These are phyloP conservation scores for Amphiprion ocellaris DNA, from an alignment of 2,113 vertebrate genomes.

Conservation along the genomic window DNA sequence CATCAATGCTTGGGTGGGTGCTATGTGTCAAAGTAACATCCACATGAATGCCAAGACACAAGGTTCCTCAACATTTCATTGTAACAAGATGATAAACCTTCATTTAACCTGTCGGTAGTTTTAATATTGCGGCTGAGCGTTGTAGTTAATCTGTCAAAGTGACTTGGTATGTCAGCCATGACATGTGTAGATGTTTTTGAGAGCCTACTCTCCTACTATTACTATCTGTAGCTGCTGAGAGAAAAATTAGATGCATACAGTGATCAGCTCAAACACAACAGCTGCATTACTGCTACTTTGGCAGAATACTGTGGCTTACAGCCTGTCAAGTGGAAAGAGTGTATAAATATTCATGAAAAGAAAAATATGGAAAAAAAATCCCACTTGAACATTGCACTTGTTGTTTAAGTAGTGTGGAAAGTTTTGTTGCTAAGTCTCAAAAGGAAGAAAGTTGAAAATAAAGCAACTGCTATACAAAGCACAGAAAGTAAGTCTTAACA, in stretches of 20 bases:
- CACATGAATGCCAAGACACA: no score
- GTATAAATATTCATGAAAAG: conserved; percentile 43
- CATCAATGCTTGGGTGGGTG: no score
- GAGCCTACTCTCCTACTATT: neutral
- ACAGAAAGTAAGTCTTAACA: neutral
- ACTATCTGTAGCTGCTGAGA: neutral
- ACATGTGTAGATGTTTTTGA: neutral
- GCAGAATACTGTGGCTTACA: conserved; percentile 25
- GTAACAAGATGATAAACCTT: no score
- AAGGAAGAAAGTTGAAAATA: neutral
- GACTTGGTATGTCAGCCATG: neutral
- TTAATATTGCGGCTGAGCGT: neutral
- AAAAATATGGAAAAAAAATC: conserved; percentile 10
- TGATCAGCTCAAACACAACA: neutral
- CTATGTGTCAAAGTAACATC: no score
- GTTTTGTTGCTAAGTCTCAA: neutral
- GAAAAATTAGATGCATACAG: neutral
- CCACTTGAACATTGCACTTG: neutral
- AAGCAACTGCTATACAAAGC: neutral
- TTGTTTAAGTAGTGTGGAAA: neutral
- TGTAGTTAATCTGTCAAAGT: neutral
- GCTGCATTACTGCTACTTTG: conserved; percentile 38
- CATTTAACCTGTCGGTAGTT: no score
- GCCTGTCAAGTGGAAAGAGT: conserved; percentile 5
- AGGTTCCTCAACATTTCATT: no score